Evolutionary conservation across 2,113 vertebrate species (phyloP).

Genomic region (Ptilorrhoa leucosticta): DNA sequence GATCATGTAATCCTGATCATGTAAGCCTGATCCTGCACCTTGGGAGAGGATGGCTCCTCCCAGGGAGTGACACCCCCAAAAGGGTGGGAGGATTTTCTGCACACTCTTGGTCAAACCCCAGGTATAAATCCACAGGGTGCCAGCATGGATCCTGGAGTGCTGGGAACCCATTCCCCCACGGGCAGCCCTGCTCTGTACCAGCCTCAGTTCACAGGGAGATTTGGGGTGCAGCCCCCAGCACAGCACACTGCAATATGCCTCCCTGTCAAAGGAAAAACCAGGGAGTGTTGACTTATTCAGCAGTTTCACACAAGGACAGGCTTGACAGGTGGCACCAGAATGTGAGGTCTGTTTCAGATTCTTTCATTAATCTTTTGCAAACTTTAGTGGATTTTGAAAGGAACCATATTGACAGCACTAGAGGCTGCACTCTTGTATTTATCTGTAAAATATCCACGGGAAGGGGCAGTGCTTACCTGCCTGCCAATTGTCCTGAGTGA

Average conservation of each 20-base stretch:
- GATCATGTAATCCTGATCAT: neutral
- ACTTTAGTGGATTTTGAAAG: constrained; percentile 57
- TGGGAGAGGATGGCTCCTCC: neutral
- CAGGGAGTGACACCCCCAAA: neutral
- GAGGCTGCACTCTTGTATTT: neutral
- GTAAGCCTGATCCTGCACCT: neutral
- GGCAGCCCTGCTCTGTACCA: neutral
- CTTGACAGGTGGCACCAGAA: constrained; percentile 63
- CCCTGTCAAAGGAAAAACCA: constrained; percentile 36
- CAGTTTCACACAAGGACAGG: constrained; percentile 60
- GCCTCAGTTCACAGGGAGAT: neutral
- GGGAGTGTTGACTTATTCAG: constrained; percentile 56
- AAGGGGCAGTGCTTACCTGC: neutral
- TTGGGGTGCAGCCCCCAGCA: constrained; percentile 25
- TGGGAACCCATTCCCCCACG: neutral
- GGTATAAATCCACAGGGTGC: neutral
- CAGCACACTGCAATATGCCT: constrained; percentile 41
- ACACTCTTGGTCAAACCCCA: neutral
- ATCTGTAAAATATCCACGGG: neutral
- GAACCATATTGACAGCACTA: constrained; percentile 32
- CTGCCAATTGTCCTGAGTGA: neutral
- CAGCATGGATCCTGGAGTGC: neutral
- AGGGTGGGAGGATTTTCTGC: neutral
- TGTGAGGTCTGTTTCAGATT: constrained; percentile 56
- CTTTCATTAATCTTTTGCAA: constrained; percentile 60